Evolutionary conservation across 2,797 vertebrate species (phyloP), one percentile per base, ranked within the genome.

Genomic region (Lindbergichthys nudifrons): DNA sequence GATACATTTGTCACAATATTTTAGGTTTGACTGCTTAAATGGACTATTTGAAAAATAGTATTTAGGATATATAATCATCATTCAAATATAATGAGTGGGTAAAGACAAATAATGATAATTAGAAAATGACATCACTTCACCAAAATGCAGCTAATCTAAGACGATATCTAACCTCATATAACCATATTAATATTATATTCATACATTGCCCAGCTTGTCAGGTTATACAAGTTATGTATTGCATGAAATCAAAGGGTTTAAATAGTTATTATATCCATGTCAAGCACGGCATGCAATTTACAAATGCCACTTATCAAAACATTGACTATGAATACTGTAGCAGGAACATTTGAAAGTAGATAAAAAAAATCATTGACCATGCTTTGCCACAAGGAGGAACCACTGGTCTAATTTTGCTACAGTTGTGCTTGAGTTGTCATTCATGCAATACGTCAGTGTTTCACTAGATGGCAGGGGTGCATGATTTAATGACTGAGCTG

Each of bases 321-420:
- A 2, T 16, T 42, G 7, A 26, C 23, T 32, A 47, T 57, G 56
- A 72, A 67, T 69, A 69, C 32, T 36, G 8, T 69, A 69, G 23
- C 4, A 52, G 12, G 14, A 46, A 65, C 46, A 58, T 66, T 41
- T 67, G 2, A 30, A 21, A 11, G 9, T 1, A 41, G 53, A 59
- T 51, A 64, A 46, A 43, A 72, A 72, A 13, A 12, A 63, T 83
- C 79, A 92, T 39, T 86, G 75, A 80, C 71, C 39, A 62, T 43
- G 12, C 36, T 82, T 72, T 70, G n/a, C 91, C 92, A 89, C 90
- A 76, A 86, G 89, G 83, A 67, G 88, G 89, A 80, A 72, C 79
- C 70, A 72, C 61, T 77, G 79, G 26, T 68, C 80, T 58, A 69
- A 66, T 64, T 57, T 76, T 63, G 65, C 68, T 50, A 30, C 21